Evolutionary conservation across 2,888 invertebrate genomes (phyloP).

Genomic region (Acrocera orbiculus): DNA sequence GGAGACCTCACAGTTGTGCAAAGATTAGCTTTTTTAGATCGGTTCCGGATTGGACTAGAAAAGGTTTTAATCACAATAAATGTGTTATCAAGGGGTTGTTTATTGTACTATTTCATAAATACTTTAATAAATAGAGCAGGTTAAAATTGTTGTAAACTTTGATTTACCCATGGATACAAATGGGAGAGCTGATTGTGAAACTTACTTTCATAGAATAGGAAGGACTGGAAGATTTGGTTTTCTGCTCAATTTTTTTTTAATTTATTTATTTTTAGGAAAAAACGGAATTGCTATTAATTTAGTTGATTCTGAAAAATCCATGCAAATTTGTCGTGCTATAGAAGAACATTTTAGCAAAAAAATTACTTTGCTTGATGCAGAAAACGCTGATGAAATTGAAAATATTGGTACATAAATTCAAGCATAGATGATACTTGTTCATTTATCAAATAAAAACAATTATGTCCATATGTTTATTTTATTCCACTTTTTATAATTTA

Average conservation of each 20-base stretch:
- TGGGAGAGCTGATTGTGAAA: constrained; percentile 84
- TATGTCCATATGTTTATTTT: too few species aligned
- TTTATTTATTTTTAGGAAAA: constrained; percentile 34
- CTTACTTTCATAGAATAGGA: constrained; percentile 94
- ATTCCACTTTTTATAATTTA: too few species aligned
- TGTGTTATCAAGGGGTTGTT: constrained; percentile 53
- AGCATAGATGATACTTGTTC: too few species aligned
- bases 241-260: too few species aligned
- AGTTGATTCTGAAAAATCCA: constrained; percentile 58
- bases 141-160: constrained; percentile 95
- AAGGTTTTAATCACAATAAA: constrained; percentile 91
- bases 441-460: too few species aligned
- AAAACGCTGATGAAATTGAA: constrained; percentile 85
- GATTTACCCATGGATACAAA: constrained; percentile 77
- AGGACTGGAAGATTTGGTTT: constrained; percentile 89
- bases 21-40: constrained; percentile 75
- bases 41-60: constrained; percentile 82
- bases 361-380: constrained; percentile 66
- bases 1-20: constrained; percentile 90
- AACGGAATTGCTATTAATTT: constrained; percentile 92
- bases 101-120: neutral
- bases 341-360: constrained; percentile 78
- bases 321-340: constrained; percentile 58
- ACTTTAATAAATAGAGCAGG: constrained; percentile 52
- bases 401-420: constrained; percentile 50